Percentiles rank a stretch among this genome's conserved stretches.
phyloP scores from a whole-genome alignment of 53 echinoderm and acorn worm species.

The Paelopatides confundens region DNA sequence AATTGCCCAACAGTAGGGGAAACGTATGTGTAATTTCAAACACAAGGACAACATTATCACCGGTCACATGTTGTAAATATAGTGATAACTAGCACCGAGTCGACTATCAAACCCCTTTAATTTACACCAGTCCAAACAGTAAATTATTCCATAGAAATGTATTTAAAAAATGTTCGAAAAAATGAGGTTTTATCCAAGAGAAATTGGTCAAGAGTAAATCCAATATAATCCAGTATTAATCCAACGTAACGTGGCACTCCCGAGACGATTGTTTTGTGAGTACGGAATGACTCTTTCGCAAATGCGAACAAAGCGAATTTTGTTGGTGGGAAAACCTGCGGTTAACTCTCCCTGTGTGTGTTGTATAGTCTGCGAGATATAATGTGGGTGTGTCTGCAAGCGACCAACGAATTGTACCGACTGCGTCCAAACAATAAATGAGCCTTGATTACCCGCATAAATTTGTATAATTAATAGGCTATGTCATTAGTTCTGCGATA shows the following conservation, averaged over 20 bases:
- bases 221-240: constrained; percentile 8
- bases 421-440: constrained; percentile 21
- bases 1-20: too few species aligned
- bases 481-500: background rate
- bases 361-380: background rate
- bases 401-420: background rate
- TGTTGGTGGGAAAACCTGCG: constrained; percentile 43
- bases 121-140: background rate
- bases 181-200: background rate
- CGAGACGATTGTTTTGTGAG: too few species aligned
- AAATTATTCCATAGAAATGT: background rate
- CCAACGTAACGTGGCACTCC: background rate
- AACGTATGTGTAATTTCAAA: too few species aligned
- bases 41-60: too few species aligned
- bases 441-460: constrained; percentile 24
- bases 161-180: background rate
- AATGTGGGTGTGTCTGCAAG: constrained; percentile 23
- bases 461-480: constrained; percentile 44
- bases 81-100: too few species aligned
- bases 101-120: too few species aligned
- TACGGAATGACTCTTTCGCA: background rate
- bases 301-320: constrained; percentile 32
- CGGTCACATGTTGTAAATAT: too few species aligned
- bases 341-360: background rate
- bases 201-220: background rate